Conservation (phyloP, 2,888 invertebrate species). For the Hemistola chrysoprasaria region DNA sequence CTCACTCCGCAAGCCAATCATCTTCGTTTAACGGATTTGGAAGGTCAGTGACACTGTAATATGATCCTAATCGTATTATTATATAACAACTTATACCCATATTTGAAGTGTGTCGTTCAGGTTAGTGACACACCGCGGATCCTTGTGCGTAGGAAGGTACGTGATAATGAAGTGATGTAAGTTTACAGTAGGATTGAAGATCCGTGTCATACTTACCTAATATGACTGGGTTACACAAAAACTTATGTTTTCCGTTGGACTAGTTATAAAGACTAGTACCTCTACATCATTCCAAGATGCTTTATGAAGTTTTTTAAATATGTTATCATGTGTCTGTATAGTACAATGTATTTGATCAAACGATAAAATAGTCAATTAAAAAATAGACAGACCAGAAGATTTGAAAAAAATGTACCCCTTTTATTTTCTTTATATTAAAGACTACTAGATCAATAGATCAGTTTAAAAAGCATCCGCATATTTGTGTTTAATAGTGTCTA, state of each 20-base stretch:
- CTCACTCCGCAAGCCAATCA: conserved; percentile 75
- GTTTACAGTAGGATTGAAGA: conserved; percentile 8
- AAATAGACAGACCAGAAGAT: no score
- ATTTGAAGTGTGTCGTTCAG: conserved; percentile 8
- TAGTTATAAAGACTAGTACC: no score
- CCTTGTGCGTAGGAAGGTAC: conserved; percentile 13
- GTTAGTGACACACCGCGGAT: conserved; percentile 19
- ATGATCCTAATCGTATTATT: conserved; percentile 16
- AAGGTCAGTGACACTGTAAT: conserved; percentile 56
- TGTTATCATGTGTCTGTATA: no score
- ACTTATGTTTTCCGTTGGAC: not conserved
- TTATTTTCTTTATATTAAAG: no score
- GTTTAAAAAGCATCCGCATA: no score
- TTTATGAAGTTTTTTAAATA: no score
- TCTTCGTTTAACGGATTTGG: conserved; percentile 74
- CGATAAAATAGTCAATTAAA: no score
- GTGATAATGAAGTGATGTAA: conserved; percentile 16
- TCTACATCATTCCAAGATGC: no score
- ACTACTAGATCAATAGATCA: no score
- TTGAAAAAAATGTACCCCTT: no score
- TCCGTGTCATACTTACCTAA: conserved; percentile 8
- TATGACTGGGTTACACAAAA: conserved; percentile 6
- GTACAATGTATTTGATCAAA: no score
- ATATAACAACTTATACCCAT: conserved; percentile 1
- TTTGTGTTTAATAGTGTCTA: no score